Base-by-base conservation (phyloP, 2,113 vertebrate genomes). In the Tupaia tana region DNA sequence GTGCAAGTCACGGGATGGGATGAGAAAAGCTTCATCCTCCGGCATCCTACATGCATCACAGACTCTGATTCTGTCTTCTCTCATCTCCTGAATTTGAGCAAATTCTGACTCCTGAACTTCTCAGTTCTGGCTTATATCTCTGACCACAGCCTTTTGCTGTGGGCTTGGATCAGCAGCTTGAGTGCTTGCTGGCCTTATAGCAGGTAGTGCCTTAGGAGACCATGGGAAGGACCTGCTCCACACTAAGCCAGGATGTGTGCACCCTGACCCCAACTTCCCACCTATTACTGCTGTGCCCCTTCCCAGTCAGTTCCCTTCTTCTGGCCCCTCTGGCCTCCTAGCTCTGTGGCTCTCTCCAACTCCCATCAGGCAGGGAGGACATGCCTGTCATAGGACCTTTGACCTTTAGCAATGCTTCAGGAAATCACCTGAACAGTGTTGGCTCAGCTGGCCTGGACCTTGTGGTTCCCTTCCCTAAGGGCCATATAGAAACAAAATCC, bases 191-290 rank as follows among this genome's bases (percentile, higher is more conserved):
- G 61, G 43, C 27, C 6, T 54, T 27, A 7, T 83, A 52, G 61
- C 29, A 74, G 58, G 34, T 34, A 61, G 63, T 61, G 19, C 75
- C 80, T 31, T 64, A 11, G 34, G 52, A 59, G 77, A 15, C 59
- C 24, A 66, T 18, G 4, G 84, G 92, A 86, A 90, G n/a, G 79
- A 43, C 15, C 56, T 70, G 31, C 24, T 92, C 87, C 84, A 86
- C 93, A 85, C 71, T 93, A 34, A 86, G n/a, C 19, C 93, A 90
- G 97, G 97, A 97, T 95, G 90, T 97, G 87, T 97, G 96, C 75
- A 80, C 43, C 8, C 58, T 97, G 83, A 97, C 90, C 90, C 43
- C 14, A 3, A 18, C 67, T 71, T 95, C 84, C 87, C 73, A 92
- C 58, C 64, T 71, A 73, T 34, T 15, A 64, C 83, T 74, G 31